Percentiles rank a stretch among this genome's conserved stretches.
phyloP scores from a whole-genome alignment of 2,888 invertebrate genomes.

The Meganola albula region DNA sequence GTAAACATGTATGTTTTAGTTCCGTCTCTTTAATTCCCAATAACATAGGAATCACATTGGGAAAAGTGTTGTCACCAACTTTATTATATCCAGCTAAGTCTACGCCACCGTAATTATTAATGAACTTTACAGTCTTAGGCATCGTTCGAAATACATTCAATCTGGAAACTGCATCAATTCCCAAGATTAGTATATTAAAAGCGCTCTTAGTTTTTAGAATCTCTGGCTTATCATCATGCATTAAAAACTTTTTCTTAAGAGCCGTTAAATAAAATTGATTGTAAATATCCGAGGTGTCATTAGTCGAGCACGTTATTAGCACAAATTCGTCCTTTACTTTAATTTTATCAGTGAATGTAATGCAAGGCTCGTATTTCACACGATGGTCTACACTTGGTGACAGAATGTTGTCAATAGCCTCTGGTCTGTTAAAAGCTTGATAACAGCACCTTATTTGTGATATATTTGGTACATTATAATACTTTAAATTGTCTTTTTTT shows the following conservation, averaged over 20 bases:
- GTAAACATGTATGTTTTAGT: slow-evolving; percentile 77
- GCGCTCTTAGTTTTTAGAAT: slow-evolving; percentile 34
- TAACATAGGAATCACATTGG: slow-evolving; percentile 89
- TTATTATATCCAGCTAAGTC: slow-evolving; percentile 93
- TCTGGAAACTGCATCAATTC: slow-evolving; percentile 89
- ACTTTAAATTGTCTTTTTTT: slow-evolving; percentile 54
- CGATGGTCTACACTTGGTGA: slow-evolving; percentile 62
- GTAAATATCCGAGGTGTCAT: slow-evolving; percentile 66
- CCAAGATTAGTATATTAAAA: slow-evolving; percentile 85
- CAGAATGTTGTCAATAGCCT: slow-evolving; percentile 57
- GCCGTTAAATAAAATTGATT: slow-evolving; percentile 83
- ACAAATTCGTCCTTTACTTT: slow-evolving; percentile 80
- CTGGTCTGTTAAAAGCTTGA: slow-evolving; percentile 73
- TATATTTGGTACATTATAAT: slow-evolving; percentile 68
- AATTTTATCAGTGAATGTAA: slow-evolving; percentile 57
- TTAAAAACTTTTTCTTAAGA: slow-evolving; percentile 53
- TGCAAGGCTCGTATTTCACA: slow-evolving; percentile 67
- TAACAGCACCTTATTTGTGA: slow-evolving; percentile 79
- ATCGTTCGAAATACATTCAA: slow-evolving; percentile 89
- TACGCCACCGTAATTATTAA: slow-evolving; percentile 79
- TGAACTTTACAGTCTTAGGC: slow-evolving; percentile 80
- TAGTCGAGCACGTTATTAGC: slow-evolving; percentile 78
- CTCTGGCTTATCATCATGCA: slow-evolving; percentile 30
- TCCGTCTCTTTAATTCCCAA: slow-evolving; percentile 81
- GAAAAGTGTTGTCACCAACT: slow-evolving; percentile 94